Evolutionary conservation across 2,797 vertebrate species (phyloP).

Genomic region (Cyprinodon diabolis): DNA sequence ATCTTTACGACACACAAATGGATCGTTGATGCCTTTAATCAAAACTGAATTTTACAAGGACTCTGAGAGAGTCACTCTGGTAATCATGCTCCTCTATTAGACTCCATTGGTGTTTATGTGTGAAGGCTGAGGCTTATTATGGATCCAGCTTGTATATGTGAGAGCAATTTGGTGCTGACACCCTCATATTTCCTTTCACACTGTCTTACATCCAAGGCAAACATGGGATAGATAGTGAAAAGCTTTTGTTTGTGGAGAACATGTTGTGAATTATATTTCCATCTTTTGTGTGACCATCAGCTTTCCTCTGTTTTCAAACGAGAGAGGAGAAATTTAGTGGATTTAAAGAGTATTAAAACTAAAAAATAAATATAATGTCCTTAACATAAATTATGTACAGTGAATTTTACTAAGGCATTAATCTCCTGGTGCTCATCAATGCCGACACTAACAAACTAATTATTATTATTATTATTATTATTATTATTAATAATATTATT

Average conservation of each 20-base stretch:
- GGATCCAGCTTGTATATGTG: conserved; percentile 6
- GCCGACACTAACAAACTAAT: too few relatives aligned
- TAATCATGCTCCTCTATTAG: conserved; percentile 18
- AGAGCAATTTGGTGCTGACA: conserved; percentile 26
- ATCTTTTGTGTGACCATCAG: not conserved
- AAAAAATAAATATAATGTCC: not conserved
- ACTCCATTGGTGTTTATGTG: conserved; percentile 15
- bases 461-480: too few relatives aligned
- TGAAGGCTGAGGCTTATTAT: conserved; percentile 21
- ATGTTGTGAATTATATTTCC: conserved; percentile 14
- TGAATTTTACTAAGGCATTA: not conserved
- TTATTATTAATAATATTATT: too few relatives aligned
- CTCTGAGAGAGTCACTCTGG: conserved; percentile 19
- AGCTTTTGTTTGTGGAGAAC: conserved; percentile 1
- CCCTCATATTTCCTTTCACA: conserved; percentile 13
- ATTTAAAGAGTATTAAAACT: not conserved
- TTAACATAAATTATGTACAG: not conserved
- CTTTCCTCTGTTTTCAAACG: not conserved
- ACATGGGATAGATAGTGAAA: conserved; percentile 10
- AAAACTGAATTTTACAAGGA: conserved; percentile 16
- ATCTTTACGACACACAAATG: conserved; percentile 3
- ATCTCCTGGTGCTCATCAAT: too few relatives aligned
- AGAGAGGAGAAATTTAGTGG: not conserved
- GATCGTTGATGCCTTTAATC: conserved; percentile 31
- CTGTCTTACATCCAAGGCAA: not conserved